phyloP scores from a whole-genome alignment of 2,113 vertebrate genomes.

The Pterocles gutturalis region DNA sequence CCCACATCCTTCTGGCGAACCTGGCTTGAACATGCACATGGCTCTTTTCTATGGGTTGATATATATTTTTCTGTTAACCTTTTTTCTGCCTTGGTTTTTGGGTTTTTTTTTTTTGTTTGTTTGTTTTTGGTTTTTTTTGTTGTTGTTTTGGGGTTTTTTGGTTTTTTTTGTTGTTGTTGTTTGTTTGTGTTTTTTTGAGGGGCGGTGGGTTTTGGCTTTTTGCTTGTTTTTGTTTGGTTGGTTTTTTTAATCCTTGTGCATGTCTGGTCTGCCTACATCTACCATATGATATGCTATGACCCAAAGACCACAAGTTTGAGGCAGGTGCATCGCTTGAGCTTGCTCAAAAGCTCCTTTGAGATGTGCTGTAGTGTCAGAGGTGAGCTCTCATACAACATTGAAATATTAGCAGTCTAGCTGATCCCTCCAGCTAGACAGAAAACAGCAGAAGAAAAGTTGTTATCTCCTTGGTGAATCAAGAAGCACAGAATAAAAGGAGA shows the following conservation, averaged over 20 bases:
- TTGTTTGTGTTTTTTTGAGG: too few relatives aligned
- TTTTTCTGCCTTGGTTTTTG: neutral
- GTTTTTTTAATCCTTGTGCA: neutral
- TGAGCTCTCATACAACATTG: neutral
- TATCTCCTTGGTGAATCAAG: neutral
- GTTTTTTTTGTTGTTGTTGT: neutral
- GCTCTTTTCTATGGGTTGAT: neutral
- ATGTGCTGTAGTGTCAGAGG: neutral
- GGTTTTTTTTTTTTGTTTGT: neutral
- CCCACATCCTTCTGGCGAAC: neutral
- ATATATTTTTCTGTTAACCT: neutral
- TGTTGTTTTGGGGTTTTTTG: neutral
- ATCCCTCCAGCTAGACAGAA: neutral
- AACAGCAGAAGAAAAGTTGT: neutral
- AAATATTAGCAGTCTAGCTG: neutral
- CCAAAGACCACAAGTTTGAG: neutral
- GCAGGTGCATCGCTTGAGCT: neutral
- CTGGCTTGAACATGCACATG: neutral
- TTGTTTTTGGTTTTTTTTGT: neutral
- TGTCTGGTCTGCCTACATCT: neutral
- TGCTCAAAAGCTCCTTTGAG: neutral
- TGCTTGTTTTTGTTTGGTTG: rapidly evolving
- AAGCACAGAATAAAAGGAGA: neutral
- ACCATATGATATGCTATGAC: neutral
- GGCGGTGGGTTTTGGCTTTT: rapidly evolving